Evolutionary conservation across 2,113 vertebrate species (phyloP).

Genomic region (Oryctolagus cuniculus): mOryCun1.1 NC_091440.1:17007501-17008000

Average conservation of each 20-base stretch:
- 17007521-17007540: neutral
- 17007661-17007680: conserved; percentile 42
- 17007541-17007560: neutral
- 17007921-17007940: neutral
- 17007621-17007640: conserved; percentile 40
- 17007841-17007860: neutral
- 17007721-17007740: conserved; percentile 76
- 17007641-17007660: conserved; percentile 54
- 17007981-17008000: no score
- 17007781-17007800: conserved; percentile 43
- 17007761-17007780: conserved; percentile 61
- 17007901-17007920: neutral
- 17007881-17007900: neutral
- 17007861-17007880: neutral
- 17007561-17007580: neutral
- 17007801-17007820: neutral
- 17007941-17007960: neutral
- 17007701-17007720: conserved; percentile 76
- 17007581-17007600: neutral
- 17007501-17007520: neutral
- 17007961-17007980: neutral
- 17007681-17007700: conserved; percentile 59
- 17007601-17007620: conserved; percentile 18
- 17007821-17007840: conserved; percentile 19
- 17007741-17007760: conserved; percentile 57